These are phyloP conservation scores for Sebastes elongatus DNA, from an alignment of 2,797 vertebrate species.

Conservation along the genomic window DNA sequence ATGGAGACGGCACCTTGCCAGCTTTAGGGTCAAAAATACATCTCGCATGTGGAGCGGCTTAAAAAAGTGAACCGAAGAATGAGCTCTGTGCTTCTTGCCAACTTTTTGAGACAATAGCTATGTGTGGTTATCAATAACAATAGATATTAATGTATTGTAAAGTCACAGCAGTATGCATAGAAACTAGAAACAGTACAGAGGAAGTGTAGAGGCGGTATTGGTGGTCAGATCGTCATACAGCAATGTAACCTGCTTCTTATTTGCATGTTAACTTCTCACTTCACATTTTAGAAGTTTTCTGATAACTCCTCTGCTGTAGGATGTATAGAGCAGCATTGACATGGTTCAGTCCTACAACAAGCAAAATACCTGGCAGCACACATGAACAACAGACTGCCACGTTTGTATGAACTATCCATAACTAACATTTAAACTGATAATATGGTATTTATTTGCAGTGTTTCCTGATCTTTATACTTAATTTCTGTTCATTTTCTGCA, in stretches of 20 bases:
- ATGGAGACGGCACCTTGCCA: conserved; percentile 46
- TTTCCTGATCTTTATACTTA: neutral
- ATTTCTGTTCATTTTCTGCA: neutral
- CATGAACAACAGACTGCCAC: neutral
- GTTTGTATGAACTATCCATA: neutral
- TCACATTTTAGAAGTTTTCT: no score
- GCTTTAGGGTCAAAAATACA: conserved; percentile 42
- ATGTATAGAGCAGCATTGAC: neutral
- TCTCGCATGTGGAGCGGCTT: conserved; percentile 54
- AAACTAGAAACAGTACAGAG: neutral
- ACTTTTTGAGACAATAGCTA: conserved; percentile 2
- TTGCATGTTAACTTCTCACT: neutral
- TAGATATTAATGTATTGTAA: neutral
- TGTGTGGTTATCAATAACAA: conserved; percentile 20
- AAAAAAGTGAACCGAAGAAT: conserved; percentile 45
- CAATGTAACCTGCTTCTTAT: neutral
- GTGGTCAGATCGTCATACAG: neutral
- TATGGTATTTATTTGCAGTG: neutral
- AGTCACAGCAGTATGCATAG: neutral
- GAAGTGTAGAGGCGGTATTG: neutral
- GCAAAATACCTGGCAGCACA: neutral
- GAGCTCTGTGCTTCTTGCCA: conserved; percentile 26
- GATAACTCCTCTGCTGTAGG: neutral
- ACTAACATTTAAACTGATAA: neutral
- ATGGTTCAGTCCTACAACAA: neutral